Conservation (phyloP, 1,140 invertebrate species). For the Eumeta japonica region DNA sequence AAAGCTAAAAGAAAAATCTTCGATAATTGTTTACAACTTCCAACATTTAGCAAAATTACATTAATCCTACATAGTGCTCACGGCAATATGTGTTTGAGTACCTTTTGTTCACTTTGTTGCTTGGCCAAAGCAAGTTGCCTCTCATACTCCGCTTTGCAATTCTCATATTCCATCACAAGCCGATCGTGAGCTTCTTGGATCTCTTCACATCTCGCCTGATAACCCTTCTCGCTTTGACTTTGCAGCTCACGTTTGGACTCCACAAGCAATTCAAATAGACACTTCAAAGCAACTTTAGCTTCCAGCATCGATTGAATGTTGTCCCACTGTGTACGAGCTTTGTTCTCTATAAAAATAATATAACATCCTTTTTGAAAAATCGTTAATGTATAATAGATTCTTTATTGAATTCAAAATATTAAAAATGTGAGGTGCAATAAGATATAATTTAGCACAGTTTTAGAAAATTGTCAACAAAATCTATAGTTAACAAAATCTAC, state of each 20-base stretch:
- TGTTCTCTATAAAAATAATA: conserved; percentile 54
- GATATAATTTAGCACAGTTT: too few relatives aligned
- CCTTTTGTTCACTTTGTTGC: conserved; percentile 41
- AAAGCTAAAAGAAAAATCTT: too few relatives aligned
- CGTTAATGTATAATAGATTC: conserved; percentile 1
- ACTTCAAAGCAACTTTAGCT: conserved; percentile 63
- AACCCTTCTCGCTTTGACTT: conserved; percentile 45
- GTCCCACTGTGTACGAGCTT: conserved; percentile 62
- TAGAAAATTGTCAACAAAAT: too few relatives aligned
- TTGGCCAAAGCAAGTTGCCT: conserved; percentile 28
- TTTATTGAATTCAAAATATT: too few relatives aligned
- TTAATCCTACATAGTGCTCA: conserved; percentile 1
- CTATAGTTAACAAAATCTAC: too few relatives aligned
- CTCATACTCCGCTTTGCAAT: conserved; percentile 34
- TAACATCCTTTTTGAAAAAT: conserved; percentile 4
- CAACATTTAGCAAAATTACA: neutral
- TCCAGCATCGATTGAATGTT: conserved; percentile 66
- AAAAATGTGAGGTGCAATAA: too few relatives aligned
- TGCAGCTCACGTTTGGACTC: conserved; percentile 54
- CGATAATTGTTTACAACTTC: neutral
- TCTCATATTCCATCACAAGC: conserved; percentile 33
- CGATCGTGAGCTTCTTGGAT: conserved; percentile 52
- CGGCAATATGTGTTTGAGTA: conserved; percentile 7
- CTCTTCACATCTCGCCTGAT: conserved; percentile 54
- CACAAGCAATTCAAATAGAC: conserved; percentile 59